A percentile compares a stretch with the other conserved stretches of the same genome.
Conservation (phyloP, 2,888 invertebrate genomes). For the Diploptera punctata region DNA sequence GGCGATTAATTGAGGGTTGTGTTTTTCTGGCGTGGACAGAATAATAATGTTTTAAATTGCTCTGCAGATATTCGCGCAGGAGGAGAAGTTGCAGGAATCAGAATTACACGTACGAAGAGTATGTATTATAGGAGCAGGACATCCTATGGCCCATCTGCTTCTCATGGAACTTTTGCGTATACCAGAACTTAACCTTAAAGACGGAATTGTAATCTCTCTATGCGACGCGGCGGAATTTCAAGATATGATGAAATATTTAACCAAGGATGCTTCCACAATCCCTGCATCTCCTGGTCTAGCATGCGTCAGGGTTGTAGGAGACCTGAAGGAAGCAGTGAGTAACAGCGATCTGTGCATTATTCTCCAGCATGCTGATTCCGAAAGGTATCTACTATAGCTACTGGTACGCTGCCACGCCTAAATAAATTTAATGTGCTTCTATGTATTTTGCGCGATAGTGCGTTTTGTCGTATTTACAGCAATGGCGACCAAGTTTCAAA, state of each 20-base stretch:
- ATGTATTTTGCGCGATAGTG: no score
- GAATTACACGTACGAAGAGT: conserved; percentile 5
- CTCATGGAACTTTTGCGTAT: conserved; percentile 24
- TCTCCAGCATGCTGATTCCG: neutral
- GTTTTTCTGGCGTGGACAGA: no score
- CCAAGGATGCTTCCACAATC: neutral
- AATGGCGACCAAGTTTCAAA: no score
- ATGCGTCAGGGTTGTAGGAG: neutral
- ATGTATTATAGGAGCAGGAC: conserved; percentile 30
- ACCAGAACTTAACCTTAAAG: conserved; percentile 6
- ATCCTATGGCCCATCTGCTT: conserved; percentile 28
- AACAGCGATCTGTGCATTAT: neutral
- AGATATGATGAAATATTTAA: neutral
- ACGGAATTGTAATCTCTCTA: neutral
- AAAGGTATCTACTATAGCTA: no score
- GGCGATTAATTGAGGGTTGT: no score
- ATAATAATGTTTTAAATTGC: no score
- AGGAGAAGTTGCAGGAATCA: no score
- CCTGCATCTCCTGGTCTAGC: neutral
- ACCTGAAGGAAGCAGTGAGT: neutral
- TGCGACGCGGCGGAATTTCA: neutral
- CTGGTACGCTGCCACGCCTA: no score
- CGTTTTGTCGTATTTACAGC: no score
- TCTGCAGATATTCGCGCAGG: no score
- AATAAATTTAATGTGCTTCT: no score